A percentile compares a stretch with the other conserved stretches of the same genome.
Conservation (phyloP, 2,113 vertebrate genomes). For the Neotoma lepida region DNA sequence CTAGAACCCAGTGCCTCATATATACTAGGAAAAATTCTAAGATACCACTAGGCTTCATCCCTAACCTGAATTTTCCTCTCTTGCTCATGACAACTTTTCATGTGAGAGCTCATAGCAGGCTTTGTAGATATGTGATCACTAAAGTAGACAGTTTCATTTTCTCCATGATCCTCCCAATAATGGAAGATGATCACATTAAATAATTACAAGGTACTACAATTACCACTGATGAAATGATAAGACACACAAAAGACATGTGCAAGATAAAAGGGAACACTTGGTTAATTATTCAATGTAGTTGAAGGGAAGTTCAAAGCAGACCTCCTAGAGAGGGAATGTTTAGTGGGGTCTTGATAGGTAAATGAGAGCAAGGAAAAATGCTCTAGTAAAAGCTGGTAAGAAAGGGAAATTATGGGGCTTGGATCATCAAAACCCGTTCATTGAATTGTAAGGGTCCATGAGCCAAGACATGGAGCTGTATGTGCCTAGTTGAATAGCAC, state of each 20-base stretch:
- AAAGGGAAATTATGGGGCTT: background rate
- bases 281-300: background rate
- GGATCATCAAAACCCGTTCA: background rate
- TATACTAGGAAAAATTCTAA: background rate
- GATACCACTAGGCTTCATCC: too few species aligned
- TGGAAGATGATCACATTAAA: constrained; percentile 3
- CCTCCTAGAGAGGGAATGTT: background rate
- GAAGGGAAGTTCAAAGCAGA: background rate
- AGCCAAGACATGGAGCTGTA: background rate
- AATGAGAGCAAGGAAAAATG: background rate
- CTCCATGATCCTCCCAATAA: background rate
- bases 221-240: constrained; percentile 11
- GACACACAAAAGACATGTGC: background rate
- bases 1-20: background rate
- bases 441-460: background rate
- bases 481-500: background rate
- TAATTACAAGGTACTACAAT: constrained; percentile 2
- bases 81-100: background rate
- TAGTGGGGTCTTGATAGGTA: background rate
- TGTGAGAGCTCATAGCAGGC: background rate
- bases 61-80: background rate
- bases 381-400: background rate
- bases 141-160: background rate
- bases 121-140: background rate
- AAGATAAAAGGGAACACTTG: background rate